These are phyloP conservation scores for Triplophysa yarkandensis DNA, from an alignment of 2,797 vertebrate genomes.

Conservation along the genomic window DNA sequence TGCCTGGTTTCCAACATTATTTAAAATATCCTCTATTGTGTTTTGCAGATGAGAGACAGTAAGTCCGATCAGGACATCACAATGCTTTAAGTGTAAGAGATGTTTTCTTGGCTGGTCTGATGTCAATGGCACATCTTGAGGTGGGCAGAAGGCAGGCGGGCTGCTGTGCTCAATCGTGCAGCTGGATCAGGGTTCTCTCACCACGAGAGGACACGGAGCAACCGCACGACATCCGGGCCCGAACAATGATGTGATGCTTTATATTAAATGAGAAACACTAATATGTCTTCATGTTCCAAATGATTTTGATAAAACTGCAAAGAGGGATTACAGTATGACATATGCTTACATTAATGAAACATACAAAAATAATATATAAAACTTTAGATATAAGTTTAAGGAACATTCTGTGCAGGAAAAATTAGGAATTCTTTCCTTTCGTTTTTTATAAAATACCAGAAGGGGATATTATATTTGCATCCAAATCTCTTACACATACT, in stretches of 20 bases:
- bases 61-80: slow-evolving; percentile 7
- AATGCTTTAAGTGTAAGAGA: slow-evolving; percentile 6
- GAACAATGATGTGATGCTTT: slow-evolving; percentile 1
- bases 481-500: not conserved
- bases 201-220: not conserved
- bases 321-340: not conserved
- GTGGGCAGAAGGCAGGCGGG: slow-evolving; percentile 18
- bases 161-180: slow-evolving; percentile 36
- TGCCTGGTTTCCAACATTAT: too few relatives aligned
- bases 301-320: slow-evolving; percentile 1
- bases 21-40: too few relatives aligned
- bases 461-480: not conserved
- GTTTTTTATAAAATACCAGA: not conserved
- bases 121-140: slow-evolving; percentile 30
- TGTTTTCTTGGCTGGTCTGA: slow-evolving; percentile 30
- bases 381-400: not conserved
- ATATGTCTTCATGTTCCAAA: slow-evolving; percentile 11
- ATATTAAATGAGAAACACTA: not conserved
- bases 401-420: not conserved
- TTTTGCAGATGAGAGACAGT: not conserved
- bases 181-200: slow-evolving; percentile 39
- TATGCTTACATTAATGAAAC: slow-evolving; percentile 15
- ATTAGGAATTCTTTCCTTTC: not conserved
- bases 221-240: not conserved
- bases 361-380: not conserved